Conservation (phyloP, 1,140 invertebrate genomes). For the Cherax quadricarinatus region DNA sequence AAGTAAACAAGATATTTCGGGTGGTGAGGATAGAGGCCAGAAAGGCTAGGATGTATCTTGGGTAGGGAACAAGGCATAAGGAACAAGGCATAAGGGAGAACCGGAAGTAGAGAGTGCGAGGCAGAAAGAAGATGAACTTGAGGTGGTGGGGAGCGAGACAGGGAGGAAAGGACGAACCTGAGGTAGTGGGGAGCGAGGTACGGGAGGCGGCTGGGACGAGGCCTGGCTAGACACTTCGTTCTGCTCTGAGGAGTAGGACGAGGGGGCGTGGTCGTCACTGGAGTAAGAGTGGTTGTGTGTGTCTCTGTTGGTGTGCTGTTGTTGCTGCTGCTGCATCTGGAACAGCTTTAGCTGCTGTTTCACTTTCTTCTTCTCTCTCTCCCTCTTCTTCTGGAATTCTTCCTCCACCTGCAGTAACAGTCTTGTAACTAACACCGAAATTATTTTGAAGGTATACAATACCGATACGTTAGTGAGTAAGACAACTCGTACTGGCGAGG, state of each 20-base stretch:
- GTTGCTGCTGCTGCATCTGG: conserved; percentile 56
- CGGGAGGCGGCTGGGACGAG: conserved; percentile 41
- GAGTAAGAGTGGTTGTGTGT: conserved; percentile 49
- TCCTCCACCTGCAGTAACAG: conserved; percentile 69
- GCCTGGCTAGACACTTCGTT: conserved; percentile 66
- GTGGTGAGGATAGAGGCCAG: too few relatives aligned
- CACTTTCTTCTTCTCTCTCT: conserved; percentile 74
- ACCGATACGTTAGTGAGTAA: neutral
- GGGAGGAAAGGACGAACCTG: conserved; percentile 12
- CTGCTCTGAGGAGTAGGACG: conserved; percentile 53
- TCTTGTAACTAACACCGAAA: neutral
- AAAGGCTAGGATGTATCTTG: too few relatives aligned
- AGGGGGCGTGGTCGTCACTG: conserved; percentile 47
- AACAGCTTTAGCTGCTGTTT: conserved; percentile 72
- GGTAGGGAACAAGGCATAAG: too few relatives aligned
- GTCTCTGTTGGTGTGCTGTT: conserved; percentile 39
- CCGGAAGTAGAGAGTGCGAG: too few relatives aligned
- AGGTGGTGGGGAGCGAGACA: neutral
- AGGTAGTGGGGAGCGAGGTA: conserved; percentile 47
- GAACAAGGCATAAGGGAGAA: too few relatives aligned
- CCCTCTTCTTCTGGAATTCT: conserved; percentile 75
- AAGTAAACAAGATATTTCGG: too few relatives aligned
- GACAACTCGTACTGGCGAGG: too few relatives aligned
- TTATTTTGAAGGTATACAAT: neutral
- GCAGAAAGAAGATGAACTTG: too few relatives aligned